Percentiles rank a stretch among this genome's conserved stretches.
Evolutionary conservation across 2,113 vertebrate species (phyloP).

Genomic region (Apaloderma vittatum): DNA sequence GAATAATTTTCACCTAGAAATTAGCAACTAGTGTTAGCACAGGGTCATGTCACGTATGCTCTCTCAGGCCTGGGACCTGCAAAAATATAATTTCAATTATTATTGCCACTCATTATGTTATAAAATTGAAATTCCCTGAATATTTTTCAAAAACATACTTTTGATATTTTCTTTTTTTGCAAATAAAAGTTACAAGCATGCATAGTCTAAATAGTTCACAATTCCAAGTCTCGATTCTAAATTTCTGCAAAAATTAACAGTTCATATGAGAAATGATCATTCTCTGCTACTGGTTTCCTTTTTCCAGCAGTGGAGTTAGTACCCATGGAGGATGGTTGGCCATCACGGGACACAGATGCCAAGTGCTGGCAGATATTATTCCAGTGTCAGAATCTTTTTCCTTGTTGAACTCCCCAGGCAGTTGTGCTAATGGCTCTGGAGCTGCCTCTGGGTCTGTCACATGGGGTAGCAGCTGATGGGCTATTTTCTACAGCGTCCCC

Average conservation of each 20-base stretch:
- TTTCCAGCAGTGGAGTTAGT: not conserved
- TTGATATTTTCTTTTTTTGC: not conserved
- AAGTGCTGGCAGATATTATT: conserved; percentile 56
- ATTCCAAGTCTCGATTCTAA: not conserved
- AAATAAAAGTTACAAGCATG: not conserved
- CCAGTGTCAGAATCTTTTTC: conserved; percentile 50
- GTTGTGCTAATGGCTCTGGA: conserved; percentile 57
- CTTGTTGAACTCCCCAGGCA: conserved; percentile 53
- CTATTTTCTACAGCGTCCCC: conserved; percentile 22
- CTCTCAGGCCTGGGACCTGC: not conserved
- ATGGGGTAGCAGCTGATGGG: conserved; percentile 1
- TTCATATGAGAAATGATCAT: not conserved
- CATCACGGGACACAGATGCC: conserved; percentile 56
- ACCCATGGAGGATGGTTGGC: conserved; percentile 17
- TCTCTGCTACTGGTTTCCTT: not conserved
- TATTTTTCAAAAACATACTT: not conserved
- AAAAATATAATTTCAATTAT: not conserved
- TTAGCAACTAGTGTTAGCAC: not conserved
- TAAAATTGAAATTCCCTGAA: not conserved
- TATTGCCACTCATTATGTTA: not conserved
- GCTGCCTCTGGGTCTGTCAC: conserved; percentile 69
- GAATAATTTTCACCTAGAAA: not conserved
- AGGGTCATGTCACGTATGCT: not conserved
- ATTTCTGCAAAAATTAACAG: not conserved
- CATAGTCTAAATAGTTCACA: not conserved